Base-by-base conservation (phyloP, 2,113 vertebrate species). In the Platichthys stellatus region DNA sequence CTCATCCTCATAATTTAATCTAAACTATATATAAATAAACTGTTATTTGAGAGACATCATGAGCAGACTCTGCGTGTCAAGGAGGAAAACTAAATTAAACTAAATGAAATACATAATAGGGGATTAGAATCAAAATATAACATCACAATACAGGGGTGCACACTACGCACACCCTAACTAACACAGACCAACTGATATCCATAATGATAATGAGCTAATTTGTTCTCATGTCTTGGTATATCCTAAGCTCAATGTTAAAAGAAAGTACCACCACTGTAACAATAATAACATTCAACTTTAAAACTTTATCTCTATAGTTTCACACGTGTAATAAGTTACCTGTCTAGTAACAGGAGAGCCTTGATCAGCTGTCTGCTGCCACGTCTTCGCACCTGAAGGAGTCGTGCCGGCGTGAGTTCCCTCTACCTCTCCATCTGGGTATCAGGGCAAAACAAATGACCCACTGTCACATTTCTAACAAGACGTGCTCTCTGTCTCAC, bases 381-480 rank as follows among this genome's bases (percentile, higher is more conserved):
- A 70, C 23, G 83, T 85, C 84, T 57, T 88, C 57, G 60, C 65
- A 40, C 72, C 70, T 47, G 17, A 24, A 47, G 78, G 45, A 5
- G 67, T 49, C 0, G 43, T 43, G 64, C 68, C 18, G 35, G 18
- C 17, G 58, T 75, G 67, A 72, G 89, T 80, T 75, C 72, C 78
- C 74, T 75, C 77, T 61, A 43, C 74, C 56, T 83, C 79, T 38
- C 59, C 82, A 28, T 83, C 91, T 90, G 26, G 86, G 88, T 82
- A 21, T 90, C n/a, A 81, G 82, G 70, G 73, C 80, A 92, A 92
- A 92, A 90, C 90, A 93, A 78, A 69, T 51, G 47, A 66, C 51
- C 20, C 40, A 43, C 24, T 58, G 68, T 72, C 72, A 83, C 69
- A 61, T 49, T 57, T 31, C 21, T 45, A 62, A 43, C 40, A 43